Conservation (phyloP, 2,888 invertebrate genomes). For the Calameuta pallipes region DNA sequence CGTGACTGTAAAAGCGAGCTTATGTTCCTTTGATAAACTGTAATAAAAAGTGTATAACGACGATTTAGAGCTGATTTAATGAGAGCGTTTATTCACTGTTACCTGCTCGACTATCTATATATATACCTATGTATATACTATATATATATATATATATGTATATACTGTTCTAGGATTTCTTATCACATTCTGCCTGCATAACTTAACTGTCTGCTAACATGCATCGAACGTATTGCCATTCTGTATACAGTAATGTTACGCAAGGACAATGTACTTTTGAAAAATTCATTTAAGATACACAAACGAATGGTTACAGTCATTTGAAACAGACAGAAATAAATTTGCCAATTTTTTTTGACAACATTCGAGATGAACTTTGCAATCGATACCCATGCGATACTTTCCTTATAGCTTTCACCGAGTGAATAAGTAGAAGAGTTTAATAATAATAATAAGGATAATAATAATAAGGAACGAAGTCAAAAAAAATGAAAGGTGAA, state of each 20-base stretch:
- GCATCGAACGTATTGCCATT: neutral
- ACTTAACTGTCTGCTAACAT: neutral
- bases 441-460: neutral
- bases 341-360: neutral
- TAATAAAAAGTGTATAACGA: neutral
- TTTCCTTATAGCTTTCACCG: neutral
- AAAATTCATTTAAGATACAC: neutral
- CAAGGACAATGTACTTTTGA: neutral
- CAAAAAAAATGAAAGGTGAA: neutral
- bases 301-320: neutral
- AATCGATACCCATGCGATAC: neutral
- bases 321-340: neutral
- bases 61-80: neutral
- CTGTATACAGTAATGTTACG: neutral
- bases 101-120: neutral
- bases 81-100: neutral
- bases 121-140: neutral
- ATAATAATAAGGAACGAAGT: neutral
- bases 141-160: no score
- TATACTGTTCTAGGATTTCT: neutral
- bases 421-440: neutral
- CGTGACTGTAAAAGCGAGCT: neutral
- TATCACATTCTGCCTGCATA: neutral
- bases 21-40: neutral
- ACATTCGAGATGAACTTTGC: neutral